Percentiles rank a stretch among this genome's conserved stretches.
Evolutionary conservation across 92 coral and sea anemone species (phyloP).

Genomic region (Zoanthus sociatus): DNA sequence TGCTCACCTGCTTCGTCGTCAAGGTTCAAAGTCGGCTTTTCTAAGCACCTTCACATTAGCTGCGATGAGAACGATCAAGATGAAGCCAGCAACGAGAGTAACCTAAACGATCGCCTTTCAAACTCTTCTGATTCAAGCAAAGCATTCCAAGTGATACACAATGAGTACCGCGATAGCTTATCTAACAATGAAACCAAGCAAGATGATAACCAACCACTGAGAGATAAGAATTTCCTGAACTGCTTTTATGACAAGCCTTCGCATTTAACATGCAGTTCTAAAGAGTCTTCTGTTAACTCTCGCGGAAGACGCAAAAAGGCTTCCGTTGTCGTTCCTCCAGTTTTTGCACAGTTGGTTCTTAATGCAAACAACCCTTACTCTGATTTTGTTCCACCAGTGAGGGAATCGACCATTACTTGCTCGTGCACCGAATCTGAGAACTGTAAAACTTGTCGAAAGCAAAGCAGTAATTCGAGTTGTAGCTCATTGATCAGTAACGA

Average conservation of each 20-base stretch:
- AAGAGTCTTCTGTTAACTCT: constrained; percentile 59
- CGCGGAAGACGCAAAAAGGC: constrained; percentile 77
- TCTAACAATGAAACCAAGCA: constrained; percentile 1
- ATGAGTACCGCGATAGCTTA: not conserved
- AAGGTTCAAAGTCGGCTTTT: constrained; percentile 44
- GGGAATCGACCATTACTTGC: constrained; percentile 81
- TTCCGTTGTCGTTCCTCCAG: constrained; percentile 74
- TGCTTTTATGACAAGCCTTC: not conserved
- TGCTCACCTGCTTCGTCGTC: constrained; percentile 27
- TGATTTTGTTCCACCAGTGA: constrained; percentile 85
- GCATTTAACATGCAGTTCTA: not conserved
- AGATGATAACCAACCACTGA: not conserved
- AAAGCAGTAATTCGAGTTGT: constrained; percentile 21
- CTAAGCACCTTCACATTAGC: constrained; percentile 60
- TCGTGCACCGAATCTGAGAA: constrained; percentile 66
- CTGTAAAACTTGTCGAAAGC: constrained; percentile 53
- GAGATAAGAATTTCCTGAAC: not conserved
- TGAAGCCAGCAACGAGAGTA: not conserved
- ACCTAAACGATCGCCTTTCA: not conserved
- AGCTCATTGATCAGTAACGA: constrained; percentile 26
- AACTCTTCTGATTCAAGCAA: not conserved
- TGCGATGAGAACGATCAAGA: constrained; percentile 43
- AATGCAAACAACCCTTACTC: constrained; percentile 82
- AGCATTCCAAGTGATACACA: not conserved
- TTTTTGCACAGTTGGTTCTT: constrained; percentile 79